phyloP scores from a whole-genome alignment of 2,797 vertebrate genomes.

The Phalloptychus januarius region DNA sequence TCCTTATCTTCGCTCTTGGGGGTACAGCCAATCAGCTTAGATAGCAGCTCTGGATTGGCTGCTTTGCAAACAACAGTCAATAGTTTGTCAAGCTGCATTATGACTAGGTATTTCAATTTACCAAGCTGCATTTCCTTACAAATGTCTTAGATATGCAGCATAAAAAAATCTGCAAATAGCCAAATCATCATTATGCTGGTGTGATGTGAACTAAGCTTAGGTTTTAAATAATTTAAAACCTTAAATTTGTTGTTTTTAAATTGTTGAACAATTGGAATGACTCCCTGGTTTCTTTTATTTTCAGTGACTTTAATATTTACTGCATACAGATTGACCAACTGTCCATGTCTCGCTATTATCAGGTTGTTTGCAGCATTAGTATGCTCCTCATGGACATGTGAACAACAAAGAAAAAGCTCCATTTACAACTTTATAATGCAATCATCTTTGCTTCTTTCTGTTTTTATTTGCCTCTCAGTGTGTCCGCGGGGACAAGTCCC shows the following conservation, averaged over 20 bases:
- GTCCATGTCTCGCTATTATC: background rate
- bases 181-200: background rate
- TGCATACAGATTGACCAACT: background rate
- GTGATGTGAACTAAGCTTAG: background rate
- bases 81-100: no score
- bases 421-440: conserved; percentile 51
- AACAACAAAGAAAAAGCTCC: conserved; percentile 50
- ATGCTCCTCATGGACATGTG: conserved; percentile 10
- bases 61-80: no score
- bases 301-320: background rate
- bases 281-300: background rate
- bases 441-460: conserved; percentile 54
- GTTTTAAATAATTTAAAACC: background rate
- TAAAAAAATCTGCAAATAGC: background rate
- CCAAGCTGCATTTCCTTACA: background rate
- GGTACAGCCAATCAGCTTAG: no score
- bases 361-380: conserved; percentile 7
- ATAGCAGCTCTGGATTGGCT: no score
- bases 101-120: no score
- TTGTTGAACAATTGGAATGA: background rate
- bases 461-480: conserved; percentile 52
- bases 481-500: conserved; percentile 58
- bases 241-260: background rate
- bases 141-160: background rate
- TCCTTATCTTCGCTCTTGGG: no score